Percentiles rank a stretch among this genome's conserved stretches.
phyloP scores from a whole-genome alignment of 2,888 invertebrate genomes.

The Euphydryas editha region DNA sequence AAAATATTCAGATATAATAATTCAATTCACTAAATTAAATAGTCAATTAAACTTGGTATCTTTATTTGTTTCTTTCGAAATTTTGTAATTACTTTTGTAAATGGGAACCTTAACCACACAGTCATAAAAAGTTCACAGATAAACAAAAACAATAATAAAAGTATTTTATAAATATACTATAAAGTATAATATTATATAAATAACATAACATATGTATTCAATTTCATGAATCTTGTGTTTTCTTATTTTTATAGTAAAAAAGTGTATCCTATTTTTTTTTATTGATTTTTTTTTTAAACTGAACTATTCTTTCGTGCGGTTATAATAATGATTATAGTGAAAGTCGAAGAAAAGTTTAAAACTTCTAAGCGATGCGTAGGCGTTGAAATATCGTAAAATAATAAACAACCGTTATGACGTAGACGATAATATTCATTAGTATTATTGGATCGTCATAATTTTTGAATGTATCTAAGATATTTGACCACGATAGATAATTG shows the following conservation, averaged over 20 bases:
- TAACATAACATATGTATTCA: no score
- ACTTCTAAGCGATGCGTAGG: slow-evolving; percentile 39
- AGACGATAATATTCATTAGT: slow-evolving; percentile 45
- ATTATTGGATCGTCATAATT: slow-evolving; percentile 35
- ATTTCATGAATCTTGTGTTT: no score
- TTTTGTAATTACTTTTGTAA: no score
- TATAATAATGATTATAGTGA: slow-evolving; percentile 25
- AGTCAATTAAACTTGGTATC: no score
- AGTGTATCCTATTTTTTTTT: neutral
- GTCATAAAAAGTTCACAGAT: no score
- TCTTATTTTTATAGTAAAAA: no score
- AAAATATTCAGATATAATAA: slow-evolving; percentile 36
- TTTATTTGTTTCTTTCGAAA: no score
- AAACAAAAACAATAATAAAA: no score
- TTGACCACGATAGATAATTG: neutral
- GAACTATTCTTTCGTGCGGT: neutral
- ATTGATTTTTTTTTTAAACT: no score
- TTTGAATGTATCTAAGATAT: slow-evolving; percentile 38
- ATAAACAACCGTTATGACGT: slow-evolving; percentile 40
- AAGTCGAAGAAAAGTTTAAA: slow-evolving; percentile 28
- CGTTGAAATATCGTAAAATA: slow-evolving; percentile 33
- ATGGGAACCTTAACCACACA: no score
- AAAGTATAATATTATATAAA: no score
- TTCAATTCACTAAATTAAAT: neutral
- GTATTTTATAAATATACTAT: no score